Conservation (phyloP, 2,797 vertebrate genomes). For the Scyliorhinus canicula region DNA sequence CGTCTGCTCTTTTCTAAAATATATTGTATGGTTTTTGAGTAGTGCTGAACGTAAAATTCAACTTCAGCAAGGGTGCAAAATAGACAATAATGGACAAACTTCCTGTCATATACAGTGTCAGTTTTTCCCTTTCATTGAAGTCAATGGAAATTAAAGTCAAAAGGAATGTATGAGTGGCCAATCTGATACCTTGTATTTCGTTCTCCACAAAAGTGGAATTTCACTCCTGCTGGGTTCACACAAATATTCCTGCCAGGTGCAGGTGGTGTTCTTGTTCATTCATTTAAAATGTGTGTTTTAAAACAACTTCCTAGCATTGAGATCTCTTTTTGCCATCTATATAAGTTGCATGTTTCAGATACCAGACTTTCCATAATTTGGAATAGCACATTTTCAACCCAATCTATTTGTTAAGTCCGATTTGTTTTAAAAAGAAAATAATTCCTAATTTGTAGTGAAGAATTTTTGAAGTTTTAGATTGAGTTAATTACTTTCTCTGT, state of each 20-base stretch:
- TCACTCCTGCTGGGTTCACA: background rate
- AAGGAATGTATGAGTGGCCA: background rate
- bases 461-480: background rate
- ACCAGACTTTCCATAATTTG: background rate
- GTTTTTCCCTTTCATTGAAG: background rate
- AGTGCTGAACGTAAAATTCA: background rate
- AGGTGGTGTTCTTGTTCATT: background rate
- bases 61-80: background rate
- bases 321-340: background rate
- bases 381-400: background rate
- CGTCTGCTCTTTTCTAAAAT: background rate
- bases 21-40: background rate
- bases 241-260: background rate
- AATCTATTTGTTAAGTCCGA: background rate
- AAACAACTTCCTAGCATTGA: background rate
- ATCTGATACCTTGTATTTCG: background rate
- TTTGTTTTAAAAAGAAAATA: background rate
- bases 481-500: background rate
- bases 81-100: background rate
- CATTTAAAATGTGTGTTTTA: background rate
- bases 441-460: background rate
- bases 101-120: background rate
- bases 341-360: background rate
- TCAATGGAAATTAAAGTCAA: background rate
- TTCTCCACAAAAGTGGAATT: background rate